Evolutionary conservation across 2,113 vertebrate species (phyloP), one percentile per base, ranked within the genome.

Genomic region (Odontesthes bonariensis): DNA sequence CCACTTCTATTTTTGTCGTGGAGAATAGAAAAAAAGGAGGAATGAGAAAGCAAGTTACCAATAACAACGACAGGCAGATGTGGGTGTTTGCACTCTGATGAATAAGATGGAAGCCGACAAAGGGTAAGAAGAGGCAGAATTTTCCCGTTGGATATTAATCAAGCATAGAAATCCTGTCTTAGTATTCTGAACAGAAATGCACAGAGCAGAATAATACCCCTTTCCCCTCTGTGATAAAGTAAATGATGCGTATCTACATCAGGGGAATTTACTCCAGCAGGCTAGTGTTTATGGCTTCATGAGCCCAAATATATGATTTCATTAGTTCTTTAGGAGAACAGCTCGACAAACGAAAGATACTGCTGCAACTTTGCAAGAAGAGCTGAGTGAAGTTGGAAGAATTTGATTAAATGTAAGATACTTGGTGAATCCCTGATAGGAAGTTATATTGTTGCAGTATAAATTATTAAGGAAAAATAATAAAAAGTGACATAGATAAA

Each of bases 301-400:
- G 70, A 82, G 46, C 65, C 44, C 40, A 73, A 74, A 81, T 85
- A 60, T 73, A 63, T 54, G 35, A 74, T 84, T 83, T 64, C 54
- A 83, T 89, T 83, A 58, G 79, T 83, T 67, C 83, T 75, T 49
- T 42, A 69, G 61, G 78, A 76, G 78, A 76, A 69, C 52, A 20
- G 51, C 81, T 69, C 65, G 70, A 84, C 53, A 86, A 83, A 73
- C 52, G 74, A 63, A 75, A 72, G 35, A 60, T 72, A 64, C 40
- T 57, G 64, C 57, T 71, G 61, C 68, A 56, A 74, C 81, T 75
- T 68, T 75, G 69, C 62, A 12, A 73, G 61, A 19, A 62, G 40
- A 71, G 59, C 55, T 58, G 19, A 27, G 31, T 31, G 63, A 75
- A 69, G 47, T 54, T 42, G 23, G 17, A 65, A 17, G 44, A 81